Evolutionary conservation across 2,113 vertebrate species (phyloP), one percentile per base, ranked within the genome.

Genomic region (Leucopsar rothschildi): DNA sequence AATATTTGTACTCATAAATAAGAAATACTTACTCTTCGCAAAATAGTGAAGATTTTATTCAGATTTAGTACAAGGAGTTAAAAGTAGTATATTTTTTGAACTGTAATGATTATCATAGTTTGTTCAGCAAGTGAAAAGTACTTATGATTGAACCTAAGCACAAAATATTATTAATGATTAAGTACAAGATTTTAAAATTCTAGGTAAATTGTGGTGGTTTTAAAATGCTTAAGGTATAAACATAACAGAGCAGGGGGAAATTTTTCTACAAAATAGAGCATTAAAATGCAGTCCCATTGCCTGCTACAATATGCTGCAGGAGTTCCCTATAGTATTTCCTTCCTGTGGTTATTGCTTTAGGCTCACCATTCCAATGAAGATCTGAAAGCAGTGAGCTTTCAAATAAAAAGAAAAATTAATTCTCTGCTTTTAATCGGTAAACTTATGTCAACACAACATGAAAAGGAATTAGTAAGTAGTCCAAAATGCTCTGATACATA

Each of bases 401-500:
- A 70, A 77, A 71, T 77, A 59, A 95, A 94, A 96, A 66, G 33
- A 84, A 88, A 86, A 84, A 90, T 37, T 23, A 94, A 78, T 80
- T 60, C 15, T 5, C 35, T 69, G 44, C 55, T 93, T 96, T 90
- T 94, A 91, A 76, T 80, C 21, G 17, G 85, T 79, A 92, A 93
- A 90, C 59, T 80, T 90, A 50, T 59, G 44, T 86, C 92, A 95
- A 60, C 29, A 86, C 23, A 80, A 91, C 63, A 71, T 92, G 59
- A 86, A 93, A 97, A 94, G 44, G 42, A 64, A 92, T 79, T 87
- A 93, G 29, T 89, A 87, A 80, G 49, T 80, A 93, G 29, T 52
- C 86, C 40, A 81, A 93, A 92, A 71, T 40, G 42, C 44, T 72
- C 65, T 71, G 47, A 69, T 92, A 29, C 39, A 78, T 75, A 33